These are phyloP conservation scores for Scrobipalpa costella DNA, from an alignment of 2,888 invertebrate genomes.

Conservation along the genomic window DNA sequence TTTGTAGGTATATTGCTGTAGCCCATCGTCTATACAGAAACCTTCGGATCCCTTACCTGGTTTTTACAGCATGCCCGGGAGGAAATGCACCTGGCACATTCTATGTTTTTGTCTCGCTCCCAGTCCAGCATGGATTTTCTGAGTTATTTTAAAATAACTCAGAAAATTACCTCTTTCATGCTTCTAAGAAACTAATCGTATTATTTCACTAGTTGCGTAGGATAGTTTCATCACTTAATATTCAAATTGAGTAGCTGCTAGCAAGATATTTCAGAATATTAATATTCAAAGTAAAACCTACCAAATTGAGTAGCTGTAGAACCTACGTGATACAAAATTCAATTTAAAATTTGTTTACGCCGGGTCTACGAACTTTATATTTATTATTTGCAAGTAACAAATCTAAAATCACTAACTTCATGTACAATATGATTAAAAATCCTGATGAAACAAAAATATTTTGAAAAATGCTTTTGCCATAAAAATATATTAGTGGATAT, in stretches of 20 bases:
- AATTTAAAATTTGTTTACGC: neutral
- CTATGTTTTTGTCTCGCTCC: too few species aligned
- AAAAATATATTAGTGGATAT: too few species aligned
- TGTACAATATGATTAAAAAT: too few species aligned
- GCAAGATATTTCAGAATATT: conserved; percentile 4
- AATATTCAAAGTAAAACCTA: neutral
- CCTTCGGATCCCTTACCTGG: too few species aligned
- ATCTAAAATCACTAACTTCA: neutral
- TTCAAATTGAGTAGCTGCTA: neutral
- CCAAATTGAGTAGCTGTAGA: neutral
- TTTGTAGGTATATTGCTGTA: too few species aligned
- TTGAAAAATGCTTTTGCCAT: too few species aligned
- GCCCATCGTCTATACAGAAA: too few species aligned
- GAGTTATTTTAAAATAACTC: neutral
- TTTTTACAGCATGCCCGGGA: too few species aligned
- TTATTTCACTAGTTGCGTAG: conserved; percentile 1
- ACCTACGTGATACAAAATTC: neutral
- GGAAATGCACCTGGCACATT: too few species aligned
- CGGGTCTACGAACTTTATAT: neutral
- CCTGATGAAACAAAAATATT: too few species aligned
- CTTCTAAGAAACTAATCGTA: neutral
- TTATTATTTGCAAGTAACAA: neutral
- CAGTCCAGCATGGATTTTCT: too few species aligned
- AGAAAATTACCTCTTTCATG: conserved; percentile 1
- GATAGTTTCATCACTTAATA: neutral